Conservation (phyloP, 2,113 vertebrate genomes). For the Casuarius casuarius region DNA sequence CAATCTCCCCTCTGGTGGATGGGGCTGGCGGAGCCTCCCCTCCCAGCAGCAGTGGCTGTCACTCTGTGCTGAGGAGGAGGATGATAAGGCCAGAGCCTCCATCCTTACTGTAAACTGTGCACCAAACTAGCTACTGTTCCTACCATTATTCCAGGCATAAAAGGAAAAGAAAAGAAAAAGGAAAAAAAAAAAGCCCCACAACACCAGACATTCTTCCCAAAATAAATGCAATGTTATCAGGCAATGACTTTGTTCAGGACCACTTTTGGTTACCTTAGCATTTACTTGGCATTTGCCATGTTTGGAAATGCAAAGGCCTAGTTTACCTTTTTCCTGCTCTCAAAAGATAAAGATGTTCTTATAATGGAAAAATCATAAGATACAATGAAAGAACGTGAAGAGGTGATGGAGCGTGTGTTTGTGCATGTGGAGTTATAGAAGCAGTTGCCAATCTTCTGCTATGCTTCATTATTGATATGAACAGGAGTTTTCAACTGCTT, state of each 20-base stretch:
- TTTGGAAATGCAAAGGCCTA: not conserved
- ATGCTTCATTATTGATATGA: not conserved
- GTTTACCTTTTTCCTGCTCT: not conserved
- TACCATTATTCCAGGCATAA: not conserved
- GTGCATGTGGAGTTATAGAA: not conserved
- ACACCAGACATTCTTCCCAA: not conserved
- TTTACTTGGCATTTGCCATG: not conserved
- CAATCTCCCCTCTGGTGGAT: rapidly evolving
- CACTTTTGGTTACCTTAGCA: not conserved
- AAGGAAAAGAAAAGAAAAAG: too few species aligned
- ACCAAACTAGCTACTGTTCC: not conserved
- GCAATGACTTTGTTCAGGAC: not conserved
- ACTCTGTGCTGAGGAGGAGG: not conserved
- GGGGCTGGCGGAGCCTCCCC: not conserved
- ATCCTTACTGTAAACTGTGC: not conserved
- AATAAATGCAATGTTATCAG: not conserved
- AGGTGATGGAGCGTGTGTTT: not conserved
- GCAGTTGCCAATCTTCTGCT: not conserved
- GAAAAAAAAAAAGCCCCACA: too few species aligned
- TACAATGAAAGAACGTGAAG: too few species aligned
- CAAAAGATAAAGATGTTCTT: not conserved
- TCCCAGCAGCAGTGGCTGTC: not conserved
- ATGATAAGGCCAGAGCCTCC: not conserved
- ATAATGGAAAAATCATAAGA: not conserved
- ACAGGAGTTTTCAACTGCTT: not conserved